phyloP scores from a whole-genome alignment of 2,797 vertebrate species.

The Lemur catta region DNA sequence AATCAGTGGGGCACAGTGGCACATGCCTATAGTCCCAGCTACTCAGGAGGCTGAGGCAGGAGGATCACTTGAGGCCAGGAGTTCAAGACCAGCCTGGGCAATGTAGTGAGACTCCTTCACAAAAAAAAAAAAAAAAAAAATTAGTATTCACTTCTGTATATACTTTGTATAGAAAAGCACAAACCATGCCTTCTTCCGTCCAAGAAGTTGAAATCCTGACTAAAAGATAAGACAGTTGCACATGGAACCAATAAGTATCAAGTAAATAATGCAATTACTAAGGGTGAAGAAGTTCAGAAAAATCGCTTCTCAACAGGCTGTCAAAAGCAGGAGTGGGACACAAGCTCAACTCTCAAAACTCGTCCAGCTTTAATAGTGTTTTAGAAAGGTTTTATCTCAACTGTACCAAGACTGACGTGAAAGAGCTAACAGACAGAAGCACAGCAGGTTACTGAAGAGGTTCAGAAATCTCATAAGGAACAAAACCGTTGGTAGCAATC shows the following conservation, averaged over 20 bases:
- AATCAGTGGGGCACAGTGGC: neutral
- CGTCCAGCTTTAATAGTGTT: neutral
- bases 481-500: neutral
- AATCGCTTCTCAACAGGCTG: neutral
- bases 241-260: neutral
- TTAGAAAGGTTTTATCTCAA: conserved; percentile 43
- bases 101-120: neutral
- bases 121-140: no score
- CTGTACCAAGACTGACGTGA: neutral
- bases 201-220: neutral
- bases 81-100: neutral
- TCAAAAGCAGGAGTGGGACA: neutral
- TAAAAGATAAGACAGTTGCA: neutral
- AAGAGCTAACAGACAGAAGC: conserved; percentile 29
- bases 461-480: conserved; percentile 7
- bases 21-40: neutral
- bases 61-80: neutral
- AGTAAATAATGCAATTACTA: neutral
- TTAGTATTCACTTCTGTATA: neutral
- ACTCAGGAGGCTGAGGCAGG: neutral
- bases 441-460: conserved; percentile 3
- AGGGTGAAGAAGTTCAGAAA: neutral
- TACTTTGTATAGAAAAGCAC: neutral
- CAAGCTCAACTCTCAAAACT: conserved; percentile 37
- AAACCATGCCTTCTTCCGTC: neutral